Conservation (phyloP, 2,888 invertebrate genomes). For the Busseola fusca region DNA sequence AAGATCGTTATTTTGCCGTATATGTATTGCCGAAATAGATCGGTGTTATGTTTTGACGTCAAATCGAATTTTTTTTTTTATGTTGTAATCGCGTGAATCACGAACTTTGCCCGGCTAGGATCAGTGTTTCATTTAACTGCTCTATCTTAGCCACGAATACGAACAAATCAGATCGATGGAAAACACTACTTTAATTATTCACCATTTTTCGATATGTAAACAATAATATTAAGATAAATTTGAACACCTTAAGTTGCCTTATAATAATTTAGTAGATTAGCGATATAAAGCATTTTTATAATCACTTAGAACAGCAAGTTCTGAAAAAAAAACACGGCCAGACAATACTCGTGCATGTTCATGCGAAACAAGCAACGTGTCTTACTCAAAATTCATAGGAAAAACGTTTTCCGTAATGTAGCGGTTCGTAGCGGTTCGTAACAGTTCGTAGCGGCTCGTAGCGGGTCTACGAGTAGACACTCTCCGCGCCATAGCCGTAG, state of each 20-base stretch:
- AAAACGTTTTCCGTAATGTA: conserved; percentile 8
- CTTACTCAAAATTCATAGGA: conserved; percentile 11
- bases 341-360: background rate
- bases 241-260: background rate
- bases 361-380: background rate
- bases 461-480: conserved; percentile 5
- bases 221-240: background rate
- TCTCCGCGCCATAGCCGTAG: conserved; percentile 1
- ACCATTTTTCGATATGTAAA: background rate
- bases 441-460: conserved; percentile 26
- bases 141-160: conserved; percentile 59
- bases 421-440: conserved; percentile 27
- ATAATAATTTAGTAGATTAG: background rate
- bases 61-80: conserved; percentile 72
- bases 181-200: conserved; percentile 1
- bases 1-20: conserved; percentile 24
- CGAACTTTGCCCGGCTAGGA: conserved; percentile 63
- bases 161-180: conserved; percentile 22
- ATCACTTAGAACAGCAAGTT: background rate
- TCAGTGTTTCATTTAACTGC: conserved; percentile 60
- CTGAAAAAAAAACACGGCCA: background rate
- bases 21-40: conserved; percentile 42
- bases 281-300: background rate
- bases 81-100: conserved; percentile 73
- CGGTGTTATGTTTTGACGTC: conserved; percentile 62